These are phyloP conservation scores for Erebia epiphron DNA, from an alignment of 2,888 invertebrate genomes.

Conservation along the genomic window DNA sequence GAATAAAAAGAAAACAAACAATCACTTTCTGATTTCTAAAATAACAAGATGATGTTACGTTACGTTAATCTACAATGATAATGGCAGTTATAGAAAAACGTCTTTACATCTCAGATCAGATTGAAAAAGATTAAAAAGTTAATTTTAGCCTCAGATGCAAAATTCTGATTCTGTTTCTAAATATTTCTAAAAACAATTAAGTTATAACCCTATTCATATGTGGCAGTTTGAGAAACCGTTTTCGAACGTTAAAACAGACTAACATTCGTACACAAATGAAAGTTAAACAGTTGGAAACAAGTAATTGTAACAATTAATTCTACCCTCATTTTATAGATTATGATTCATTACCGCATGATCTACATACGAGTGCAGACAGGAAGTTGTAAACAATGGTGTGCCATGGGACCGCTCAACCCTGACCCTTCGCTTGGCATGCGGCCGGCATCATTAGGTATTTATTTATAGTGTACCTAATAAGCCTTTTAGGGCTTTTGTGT, in stretches of 20 bases:
- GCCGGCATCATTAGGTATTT: slow-evolving; percentile 36
- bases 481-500: slow-evolving; percentile 21
- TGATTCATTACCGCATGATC: slow-evolving; percentile 30
- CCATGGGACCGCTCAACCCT: slow-evolving; percentile 42
- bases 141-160: neutral
- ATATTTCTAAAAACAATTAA: neutral
- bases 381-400: slow-evolving; percentile 44
- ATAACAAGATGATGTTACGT: too few species aligned
- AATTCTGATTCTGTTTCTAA: neutral
- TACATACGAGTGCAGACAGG: slow-evolving; percentile 36
- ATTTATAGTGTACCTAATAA: slow-evolving; percentile 32
- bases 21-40: too few species aligned
- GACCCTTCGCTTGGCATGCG: slow-evolving; percentile 38
- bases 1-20: too few species aligned
- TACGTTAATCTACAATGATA: too few species aligned
- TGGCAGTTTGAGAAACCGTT: neutral
- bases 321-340: slow-evolving; percentile 23
- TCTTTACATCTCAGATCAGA: too few species aligned
- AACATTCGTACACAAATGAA: neutral
- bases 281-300: slow-evolving; percentile 10
- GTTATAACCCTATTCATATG: neutral
- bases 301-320: slow-evolving; percentile 18
- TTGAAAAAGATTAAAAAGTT: too few species aligned
- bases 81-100: too few species aligned
- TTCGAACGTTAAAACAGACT: neutral